Evolutionary conservation across 1,140 invertebrate genomes (phyloP).

Genomic region (Eueides isabella): DNA sequence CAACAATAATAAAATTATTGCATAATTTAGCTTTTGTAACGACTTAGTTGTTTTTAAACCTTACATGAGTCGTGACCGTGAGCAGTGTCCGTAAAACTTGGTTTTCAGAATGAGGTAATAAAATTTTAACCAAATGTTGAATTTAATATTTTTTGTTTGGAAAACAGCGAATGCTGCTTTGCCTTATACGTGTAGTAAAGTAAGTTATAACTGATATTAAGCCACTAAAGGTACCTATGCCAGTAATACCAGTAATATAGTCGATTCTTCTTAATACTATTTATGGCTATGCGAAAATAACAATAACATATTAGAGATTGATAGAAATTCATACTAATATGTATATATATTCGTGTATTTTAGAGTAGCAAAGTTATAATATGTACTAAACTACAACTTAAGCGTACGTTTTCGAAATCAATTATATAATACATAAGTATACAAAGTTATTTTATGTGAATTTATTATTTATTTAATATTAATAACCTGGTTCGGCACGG

Average conservation of each 20-base stretch:
- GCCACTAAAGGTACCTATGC: neutral
- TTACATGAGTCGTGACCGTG: slow-evolving; percentile 9
- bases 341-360: neutral
- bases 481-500: slow-evolving; percentile 4
- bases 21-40: neutral
- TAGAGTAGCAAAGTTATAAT: neutral
- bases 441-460: neutral
- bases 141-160: neutral
- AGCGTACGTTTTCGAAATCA: neutral
- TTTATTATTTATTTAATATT: slow-evolving; percentile 27
- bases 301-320: too few species aligned
- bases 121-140: neutral
- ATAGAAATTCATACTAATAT: neutral
- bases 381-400: neutral
- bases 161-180: neutral
- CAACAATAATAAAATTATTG: neutral
- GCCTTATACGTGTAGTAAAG: neutral
- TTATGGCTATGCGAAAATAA: neutral
- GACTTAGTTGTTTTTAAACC: neutral
- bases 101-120: slow-evolving; percentile 5
- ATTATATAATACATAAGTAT: neutral
- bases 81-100: slow-evolving; percentile 17
- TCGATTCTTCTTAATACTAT: too few species aligned
- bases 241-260: too few species aligned
- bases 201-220: neutral